Conservation (phyloP, 2,797 vertebrate genomes). For the Lemur catta region DNA sequence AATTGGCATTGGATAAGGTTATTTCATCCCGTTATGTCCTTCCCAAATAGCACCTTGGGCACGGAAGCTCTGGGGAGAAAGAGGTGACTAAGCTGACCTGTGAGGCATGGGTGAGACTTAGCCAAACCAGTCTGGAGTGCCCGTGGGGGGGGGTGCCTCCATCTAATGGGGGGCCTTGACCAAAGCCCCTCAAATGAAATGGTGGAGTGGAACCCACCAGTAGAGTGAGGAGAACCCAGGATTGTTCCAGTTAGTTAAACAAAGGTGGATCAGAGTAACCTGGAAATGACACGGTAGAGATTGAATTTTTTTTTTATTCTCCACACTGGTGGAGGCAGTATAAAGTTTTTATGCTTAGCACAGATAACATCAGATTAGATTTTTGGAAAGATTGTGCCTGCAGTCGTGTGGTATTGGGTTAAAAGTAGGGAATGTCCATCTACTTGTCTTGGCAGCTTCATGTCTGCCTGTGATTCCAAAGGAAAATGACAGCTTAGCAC, state of each 20-base stretch:
- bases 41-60: too few species aligned
- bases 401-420: background rate
- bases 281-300: background rate
- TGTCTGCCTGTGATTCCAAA: background rate
- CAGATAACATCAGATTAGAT: background rate
- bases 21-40: too few species aligned
- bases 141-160: background rate
- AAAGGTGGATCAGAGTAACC: background rate
- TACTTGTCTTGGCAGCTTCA: background rate
- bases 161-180: background rate
- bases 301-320: background rate
- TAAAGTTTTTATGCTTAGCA: background rate
- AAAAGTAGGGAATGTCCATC: background rate
- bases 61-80: background rate
- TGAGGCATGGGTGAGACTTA: background rate
- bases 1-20: too few species aligned
- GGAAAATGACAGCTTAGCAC: background rate
- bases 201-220: background rate
- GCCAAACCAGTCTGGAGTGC: background rate
- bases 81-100: background rate
- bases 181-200: background rate
- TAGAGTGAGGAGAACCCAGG: background rate
- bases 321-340: background rate
- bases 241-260: background rate
- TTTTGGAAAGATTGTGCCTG: background rate